Evolutionary conservation across 2,888 invertebrate species (phyloP).

Genomic region (Sarcophaga subvicina): DNA sequence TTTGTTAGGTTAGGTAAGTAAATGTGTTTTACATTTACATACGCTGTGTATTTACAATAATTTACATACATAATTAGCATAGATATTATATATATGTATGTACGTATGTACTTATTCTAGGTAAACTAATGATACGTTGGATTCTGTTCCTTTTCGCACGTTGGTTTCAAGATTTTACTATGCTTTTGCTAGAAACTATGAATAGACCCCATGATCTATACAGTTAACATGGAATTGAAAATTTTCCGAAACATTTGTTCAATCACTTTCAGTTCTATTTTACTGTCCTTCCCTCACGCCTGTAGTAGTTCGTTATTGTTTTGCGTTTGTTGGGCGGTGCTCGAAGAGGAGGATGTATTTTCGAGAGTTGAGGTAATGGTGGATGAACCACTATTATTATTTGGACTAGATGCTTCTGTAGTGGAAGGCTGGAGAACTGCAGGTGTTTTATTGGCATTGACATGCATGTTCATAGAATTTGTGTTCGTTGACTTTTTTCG

Average conservation of each 20-base stretch:
- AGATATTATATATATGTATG: neutral
- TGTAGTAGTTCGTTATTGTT: slow-evolving; percentile 70
- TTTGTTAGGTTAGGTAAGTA: no score
- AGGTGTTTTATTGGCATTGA: slow-evolving; percentile 56
- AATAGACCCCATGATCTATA: slow-evolving; percentile 32
- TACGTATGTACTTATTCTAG: slow-evolving; percentile 30
- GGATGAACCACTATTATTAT: slow-evolving; percentile 77
- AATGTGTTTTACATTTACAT: no score
- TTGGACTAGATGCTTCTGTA: slow-evolving; percentile 76
- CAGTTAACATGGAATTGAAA: slow-evolving; percentile 29
- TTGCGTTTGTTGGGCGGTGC: slow-evolving; percentile 49
- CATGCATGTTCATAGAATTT: slow-evolving; percentile 59
- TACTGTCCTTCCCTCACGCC: slow-evolving; percentile 53
- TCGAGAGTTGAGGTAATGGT: slow-evolving; percentile 76
- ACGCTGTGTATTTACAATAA: neutral
- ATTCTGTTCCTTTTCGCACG: slow-evolving; percentile 39
- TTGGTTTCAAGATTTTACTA: slow-evolving; percentile 63
- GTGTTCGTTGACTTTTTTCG: slow-evolving; percentile 71
- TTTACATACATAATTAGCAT: neutral
- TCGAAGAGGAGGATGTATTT: slow-evolving; percentile 69
- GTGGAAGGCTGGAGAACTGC: slow-evolving; percentile 57
- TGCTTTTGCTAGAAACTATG: slow-evolving; percentile 28
- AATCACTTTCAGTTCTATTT: slow-evolving; percentile 10
- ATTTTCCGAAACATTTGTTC: slow-evolving; percentile 27
- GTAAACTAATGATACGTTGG: slow-evolving; percentile 64